Evolutionary conservation across 1,140 invertebrate genomes (phyloP).

Genomic region (Galendromus occidentalis): DNA sequence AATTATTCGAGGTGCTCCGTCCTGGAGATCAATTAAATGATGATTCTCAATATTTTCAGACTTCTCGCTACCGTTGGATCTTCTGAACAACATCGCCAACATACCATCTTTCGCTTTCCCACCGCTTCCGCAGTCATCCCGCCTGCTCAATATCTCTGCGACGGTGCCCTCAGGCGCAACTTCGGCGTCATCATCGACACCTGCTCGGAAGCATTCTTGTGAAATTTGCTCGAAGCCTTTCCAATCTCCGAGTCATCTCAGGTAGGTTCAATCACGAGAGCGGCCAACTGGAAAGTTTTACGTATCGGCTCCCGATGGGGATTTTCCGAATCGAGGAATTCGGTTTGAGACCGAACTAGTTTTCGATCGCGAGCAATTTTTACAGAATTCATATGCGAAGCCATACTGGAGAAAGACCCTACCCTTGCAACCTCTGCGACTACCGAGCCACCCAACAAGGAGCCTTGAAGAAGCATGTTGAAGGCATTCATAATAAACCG

Average conservation of each 20-base stretch:
- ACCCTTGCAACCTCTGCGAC: slow-evolving; percentile 64
- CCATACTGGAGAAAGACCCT: slow-evolving; percentile 57
- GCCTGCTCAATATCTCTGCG: no score
- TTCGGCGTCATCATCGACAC: background rate
- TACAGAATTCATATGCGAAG: slow-evolving; percentile 38
- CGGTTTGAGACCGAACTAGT: background rate
- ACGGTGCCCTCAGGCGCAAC: background rate
- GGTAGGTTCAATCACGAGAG: background rate
- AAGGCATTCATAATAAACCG: slow-evolving; percentile 7
- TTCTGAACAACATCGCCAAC: no score
- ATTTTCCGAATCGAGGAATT: no score
- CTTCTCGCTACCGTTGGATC: no score
- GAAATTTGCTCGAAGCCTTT: background rate
- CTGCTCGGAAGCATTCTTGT: background rate
- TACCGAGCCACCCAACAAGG: background rate
- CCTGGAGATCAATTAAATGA: no score
- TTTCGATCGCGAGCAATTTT: background rate
- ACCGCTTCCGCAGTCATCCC: no score
- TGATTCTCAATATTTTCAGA: no score
- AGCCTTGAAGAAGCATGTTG: slow-evolving; percentile 5
- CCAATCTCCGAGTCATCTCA: slow-evolving; percentile 2
- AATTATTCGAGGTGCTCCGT: no score
- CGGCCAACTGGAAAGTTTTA: no score
- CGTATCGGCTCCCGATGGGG: no score
- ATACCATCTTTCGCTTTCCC: no score